Evolutionary conservation across 2,113 vertebrate species (phyloP).

Genomic region (Upupa epops): DNA sequence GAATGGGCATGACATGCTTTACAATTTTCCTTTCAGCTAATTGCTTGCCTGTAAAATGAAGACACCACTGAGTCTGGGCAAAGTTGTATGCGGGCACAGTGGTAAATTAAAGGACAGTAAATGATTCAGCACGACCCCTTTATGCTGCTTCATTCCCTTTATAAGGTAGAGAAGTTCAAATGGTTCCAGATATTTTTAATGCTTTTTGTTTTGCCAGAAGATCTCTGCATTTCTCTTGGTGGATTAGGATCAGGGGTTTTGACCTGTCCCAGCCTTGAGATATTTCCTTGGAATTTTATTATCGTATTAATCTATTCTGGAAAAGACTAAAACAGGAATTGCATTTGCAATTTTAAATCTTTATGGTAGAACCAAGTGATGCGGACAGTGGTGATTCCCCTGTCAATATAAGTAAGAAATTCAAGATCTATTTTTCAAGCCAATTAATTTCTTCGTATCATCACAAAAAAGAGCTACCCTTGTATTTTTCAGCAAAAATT

Average conservation of each 20-base stretch:
- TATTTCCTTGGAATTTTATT: not conserved
- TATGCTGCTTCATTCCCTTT: not conserved
- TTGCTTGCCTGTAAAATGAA: slow-evolving; percentile 52
- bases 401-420: not conserved
- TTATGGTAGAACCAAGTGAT: not conserved
- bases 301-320: not conserved
- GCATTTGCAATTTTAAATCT: not conserved
- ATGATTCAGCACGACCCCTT: slow-evolving; percentile 53
- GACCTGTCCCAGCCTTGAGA: not conserved
- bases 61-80: slow-evolving; percentile 41
- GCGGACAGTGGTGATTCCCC: not conserved
- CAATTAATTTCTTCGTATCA: not conserved
- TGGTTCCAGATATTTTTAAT: not conserved
- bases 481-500: not conserved
- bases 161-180: not conserved
- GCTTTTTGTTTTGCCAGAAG: not conserved
- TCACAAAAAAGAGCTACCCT: not conserved
- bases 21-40: slow-evolving; percentile 59
- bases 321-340: not conserved
- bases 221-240: not conserved
- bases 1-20: slow-evolving; percentile 46
- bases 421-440: not conserved
- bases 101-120: not conserved
- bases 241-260: not conserved
- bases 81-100: not conserved